Conservation (phyloP, 1,140 invertebrate species). For the Cotesia vestalis region DNA sequence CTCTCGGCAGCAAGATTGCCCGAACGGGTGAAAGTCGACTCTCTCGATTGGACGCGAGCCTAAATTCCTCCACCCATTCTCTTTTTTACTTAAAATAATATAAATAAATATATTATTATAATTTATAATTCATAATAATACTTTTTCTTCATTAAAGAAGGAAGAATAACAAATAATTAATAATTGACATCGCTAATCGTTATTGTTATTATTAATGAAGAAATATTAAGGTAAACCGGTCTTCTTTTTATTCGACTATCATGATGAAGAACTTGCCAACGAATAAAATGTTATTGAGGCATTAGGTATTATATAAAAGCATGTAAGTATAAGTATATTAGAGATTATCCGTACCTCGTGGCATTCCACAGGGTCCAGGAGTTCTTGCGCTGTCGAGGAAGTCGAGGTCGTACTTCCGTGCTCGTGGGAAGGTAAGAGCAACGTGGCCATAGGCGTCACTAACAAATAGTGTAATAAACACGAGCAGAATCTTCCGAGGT, state of each 20-base stretch:
- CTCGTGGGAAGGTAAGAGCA: constrained; percentile 85
- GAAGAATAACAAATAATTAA: too few relatives aligned
- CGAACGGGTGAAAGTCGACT: constrained; percentile 55
- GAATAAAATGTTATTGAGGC: too few relatives aligned
- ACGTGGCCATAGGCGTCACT: constrained; percentile 72
- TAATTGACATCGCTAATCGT: too few relatives aligned
- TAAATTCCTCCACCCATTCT: constrained; percentile 3
- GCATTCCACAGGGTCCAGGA: constrained; percentile 93
- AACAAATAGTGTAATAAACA: constrained; percentile 46
- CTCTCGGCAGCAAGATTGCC: constrained; percentile 31
- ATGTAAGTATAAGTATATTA: too few relatives aligned
- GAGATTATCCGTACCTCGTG: constrained; percentile 78
- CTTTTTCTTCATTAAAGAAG: too few relatives aligned
- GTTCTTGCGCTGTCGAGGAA: constrained; percentile 93
- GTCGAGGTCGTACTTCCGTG: constrained; percentile 88
- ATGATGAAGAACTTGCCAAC: too few relatives aligned
- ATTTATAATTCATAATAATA: background rate
- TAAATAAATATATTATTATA: background rate
- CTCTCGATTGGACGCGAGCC: constrained; percentile 22
- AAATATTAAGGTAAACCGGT: too few relatives aligned
- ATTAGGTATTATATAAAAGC: too few relatives aligned
- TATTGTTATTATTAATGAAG: too few relatives aligned
- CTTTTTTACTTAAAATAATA: background rate
- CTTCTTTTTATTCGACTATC: too few relatives aligned
- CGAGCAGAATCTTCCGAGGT: constrained; percentile 41